Base-by-base conservation (phyloP, 30 jellyfish, hydroid and myxozoan genomes). In the Pseudorhiza aurosa region DNA sequence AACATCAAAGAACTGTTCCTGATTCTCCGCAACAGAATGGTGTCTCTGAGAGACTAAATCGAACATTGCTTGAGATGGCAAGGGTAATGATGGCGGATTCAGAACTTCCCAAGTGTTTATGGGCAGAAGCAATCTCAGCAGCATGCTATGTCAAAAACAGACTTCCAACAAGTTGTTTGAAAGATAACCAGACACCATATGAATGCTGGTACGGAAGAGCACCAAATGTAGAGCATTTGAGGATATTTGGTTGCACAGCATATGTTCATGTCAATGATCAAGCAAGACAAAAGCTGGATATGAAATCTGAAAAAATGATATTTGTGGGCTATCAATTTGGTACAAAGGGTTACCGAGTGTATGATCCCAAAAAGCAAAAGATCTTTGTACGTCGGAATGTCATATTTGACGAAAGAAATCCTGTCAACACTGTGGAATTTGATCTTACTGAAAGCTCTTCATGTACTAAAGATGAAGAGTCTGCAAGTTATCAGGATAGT, bases 1-100 rank as follows among this genome's bases (percentile, higher is more conserved):
- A n/a, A 45, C 81, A 26, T 2, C 37, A 67, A 44, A 22, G 4
- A 8, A 67, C 81, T 14, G 44, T 24, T 2, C 69, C 81, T 22
- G 18, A 37, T 8, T 4, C 81, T n/a, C 81, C 81, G 25, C 81
- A 67, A 35, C 81, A 45, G 68, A 67, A 67, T 45, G 81, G 81
- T 2, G 81, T 67, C 15, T 14, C 81, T 2, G 68, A 67, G 44
- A 65, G 68, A 3, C 25, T 67, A 65, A 67, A 67, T 44, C 31
- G 81, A 24, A 67, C 81, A 6, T 11, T 59, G 17, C 0, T 59
- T 28, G 75, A 59, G 17, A 25, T 51, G 27, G 75, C 75, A 59
- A 59, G 75, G 19, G 60, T 27, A 46, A 46, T 46, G 60, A 8
- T 4, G 14, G 60, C 60, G 21, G 21, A 46, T 3, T 8, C 60